A percentile compares a stretch with the other conserved stretches of the same genome.
Evolutionary conservation across 2,113 vertebrate genomes (phyloP).

Genomic region (Oophaga pumilio): DNA sequence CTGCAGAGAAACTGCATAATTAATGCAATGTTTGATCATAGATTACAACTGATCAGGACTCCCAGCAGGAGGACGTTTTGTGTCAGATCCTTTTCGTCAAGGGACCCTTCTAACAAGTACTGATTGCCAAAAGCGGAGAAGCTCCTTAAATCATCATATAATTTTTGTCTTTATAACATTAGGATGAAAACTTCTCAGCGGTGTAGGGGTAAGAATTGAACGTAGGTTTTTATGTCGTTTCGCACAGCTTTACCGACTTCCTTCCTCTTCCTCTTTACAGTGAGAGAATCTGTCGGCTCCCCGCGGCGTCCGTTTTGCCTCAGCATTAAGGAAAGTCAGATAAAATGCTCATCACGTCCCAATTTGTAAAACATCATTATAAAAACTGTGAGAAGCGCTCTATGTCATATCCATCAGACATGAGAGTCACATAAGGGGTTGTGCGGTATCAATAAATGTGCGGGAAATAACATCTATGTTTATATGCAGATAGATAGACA

Average conservation of each 20-base stretch:
- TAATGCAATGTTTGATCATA: no score
- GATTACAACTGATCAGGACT: no score
- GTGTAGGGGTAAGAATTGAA: neutral
- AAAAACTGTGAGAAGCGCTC: slow-evolving; percentile 12
- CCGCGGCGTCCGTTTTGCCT: slow-evolving; percentile 5
- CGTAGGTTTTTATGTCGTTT: neutral
- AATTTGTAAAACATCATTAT: slow-evolving; percentile 32
- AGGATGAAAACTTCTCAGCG: neutral
- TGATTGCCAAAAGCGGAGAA: no score
- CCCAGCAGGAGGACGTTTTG: no score
- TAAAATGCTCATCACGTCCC: neutral
- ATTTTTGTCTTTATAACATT: neutral
- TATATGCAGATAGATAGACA: neutral
- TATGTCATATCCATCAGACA: neutral
- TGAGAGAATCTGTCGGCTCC: neutral
- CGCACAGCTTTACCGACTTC: neutral
- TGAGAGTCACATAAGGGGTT: neutral
- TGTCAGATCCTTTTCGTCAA: no score
- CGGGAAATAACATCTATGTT: no score
- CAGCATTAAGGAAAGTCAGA: neutral
- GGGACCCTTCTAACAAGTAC: no score
- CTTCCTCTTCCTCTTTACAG: neutral
- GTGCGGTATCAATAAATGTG: neutral
- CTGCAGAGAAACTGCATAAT: no score
- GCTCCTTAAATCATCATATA: neutral